Evolutionary conservation across 2,113 vertebrate species (phyloP), one percentile per base, ranked within the genome.

Genomic region (Lutjanus erythropterus): DNA sequence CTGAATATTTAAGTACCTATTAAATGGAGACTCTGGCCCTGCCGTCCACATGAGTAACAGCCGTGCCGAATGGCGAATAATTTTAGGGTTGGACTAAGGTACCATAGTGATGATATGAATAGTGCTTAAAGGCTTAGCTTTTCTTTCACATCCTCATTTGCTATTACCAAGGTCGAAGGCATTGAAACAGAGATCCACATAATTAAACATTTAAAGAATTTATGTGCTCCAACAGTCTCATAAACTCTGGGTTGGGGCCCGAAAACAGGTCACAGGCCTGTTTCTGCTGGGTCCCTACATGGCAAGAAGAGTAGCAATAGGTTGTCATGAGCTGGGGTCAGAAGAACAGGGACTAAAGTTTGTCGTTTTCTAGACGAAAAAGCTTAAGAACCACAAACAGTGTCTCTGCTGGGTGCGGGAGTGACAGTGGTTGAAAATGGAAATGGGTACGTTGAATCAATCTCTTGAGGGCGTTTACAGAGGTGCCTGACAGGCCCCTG

Each of bases 361-460:
- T 73, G 78, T 76, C 52, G 53, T 75, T 85, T 85, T 37, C 41
- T 53, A 23, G 60, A 76, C 76, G 58, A 75, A 81, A 90, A 89
- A 64, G 77, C 71, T 85, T 70, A 78, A 81, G 39, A 84, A 87
- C 61, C 75, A 84, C 71, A 71, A 79, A 65, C 59, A 74, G 78
- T 78, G 70, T 68, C 87, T 85, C 88, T 92, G 87, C 79, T 93
- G 60, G 37, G 53, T 39, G 59, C 41, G 84, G 62, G 59, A 77
- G 46, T 55, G 78, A 88, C 95, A 95, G 94, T 93, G 95, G 90
- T 91, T 93, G 94, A 93, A 94, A 95, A 89, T 85, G 23, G 71
- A 93, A 94, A 95, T 91, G 93, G 75, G 93, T 94, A 95, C 90
- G 93, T 84, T 93, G 92, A 92, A 89, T 89, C 65, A 94, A 88